Base-by-base conservation (phyloP, 2,113 vertebrate genomes). In the Thunnus thynnus region DNA sequence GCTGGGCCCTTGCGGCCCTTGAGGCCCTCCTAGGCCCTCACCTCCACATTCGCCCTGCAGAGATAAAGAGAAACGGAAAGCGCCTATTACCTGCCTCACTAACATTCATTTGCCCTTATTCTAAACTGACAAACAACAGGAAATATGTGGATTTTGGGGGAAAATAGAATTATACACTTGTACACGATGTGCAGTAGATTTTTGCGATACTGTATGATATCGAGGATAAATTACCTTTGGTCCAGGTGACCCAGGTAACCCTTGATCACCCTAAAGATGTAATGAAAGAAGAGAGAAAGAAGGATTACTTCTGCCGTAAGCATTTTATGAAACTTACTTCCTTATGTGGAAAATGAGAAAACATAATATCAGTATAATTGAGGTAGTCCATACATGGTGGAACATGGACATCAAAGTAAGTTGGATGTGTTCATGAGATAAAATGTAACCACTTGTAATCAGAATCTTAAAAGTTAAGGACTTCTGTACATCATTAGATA, bases 31-130 rank as follows among this genome's bases (percentile, higher is more conserved):
- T 55, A 83, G 73, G 56, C 97, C 97, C 80, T 72, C 12, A 68
- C 55, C 69, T 60, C 97, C 98, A 51, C 91, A 77, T 77, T 97
- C 96, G 25, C 97, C 97, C 98, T 98, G 78, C 22, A 86, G 12
- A 93, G 58, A 76, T n/a, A 60, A 44, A 68, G 27, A 72, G 13
- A 46, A 56, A 79, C 0, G 4, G 1, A 17, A 58, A 60, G 70
- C 10, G 44, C 3, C 0, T 12, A 48, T 60, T 13, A 62, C 2
- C 3, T 62, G n/a, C 22, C 5, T 50, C 11, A 3, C 52, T 41
- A 50, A 66, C 50, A 63, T 8, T 14, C 3, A 30, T 18, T 10
- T 46, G 14, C 20, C 16, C 25, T 25, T 10, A 7, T 17, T 44
- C 7, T 2, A 1, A 16, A n/a, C 17, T 48, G 6, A 63, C 48